phyloP scores from a whole-genome alignment of 92 coral and sea anemone genomes.

The Meandrina meandrites region DNA sequence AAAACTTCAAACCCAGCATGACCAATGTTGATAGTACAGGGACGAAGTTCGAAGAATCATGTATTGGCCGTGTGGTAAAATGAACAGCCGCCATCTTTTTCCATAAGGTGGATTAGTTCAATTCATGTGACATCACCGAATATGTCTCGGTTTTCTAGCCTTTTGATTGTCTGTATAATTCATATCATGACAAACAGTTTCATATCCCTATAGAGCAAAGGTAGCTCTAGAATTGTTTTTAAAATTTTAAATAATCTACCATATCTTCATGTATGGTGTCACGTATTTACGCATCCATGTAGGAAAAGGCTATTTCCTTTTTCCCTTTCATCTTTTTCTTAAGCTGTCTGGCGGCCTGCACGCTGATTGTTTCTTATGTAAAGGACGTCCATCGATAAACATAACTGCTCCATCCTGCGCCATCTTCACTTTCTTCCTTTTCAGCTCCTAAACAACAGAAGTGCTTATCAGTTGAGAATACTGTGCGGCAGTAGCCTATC shows the following conservation, averaged over 20 bases:
- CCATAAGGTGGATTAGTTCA: too few relatives aligned
- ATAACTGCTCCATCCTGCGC: conserved; percentile 91
- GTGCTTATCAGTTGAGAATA: background rate
- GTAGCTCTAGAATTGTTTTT: background rate
- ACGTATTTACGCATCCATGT: background rate
- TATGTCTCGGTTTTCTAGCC: background rate
- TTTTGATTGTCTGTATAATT: background rate
- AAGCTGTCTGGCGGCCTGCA: background rate
- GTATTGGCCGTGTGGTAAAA: too few relatives aligned
- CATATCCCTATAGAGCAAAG: background rate
- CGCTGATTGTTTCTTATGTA: conserved; percentile 35
- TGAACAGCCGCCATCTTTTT: too few relatives aligned
- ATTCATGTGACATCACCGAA: background rate
- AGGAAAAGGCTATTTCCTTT: background rate
- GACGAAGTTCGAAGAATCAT: too few relatives aligned
- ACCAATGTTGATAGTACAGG: too few relatives aligned
- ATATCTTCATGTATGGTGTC: background rate
- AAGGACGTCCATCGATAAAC: conserved; percentile 95
- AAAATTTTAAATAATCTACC: background rate
- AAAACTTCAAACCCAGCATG: too few relatives aligned
- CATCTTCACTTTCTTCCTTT: conserved; percentile 79
- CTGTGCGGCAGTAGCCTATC: background rate
- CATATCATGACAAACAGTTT: background rate
- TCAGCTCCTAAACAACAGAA: conserved; percentile 63
- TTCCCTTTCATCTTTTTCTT: background rate